A percentile compares a stretch with the other conserved stretches of the same genome.
Evolutionary conservation across 2,113 vertebrate species (phyloP).

Genomic region (Leptobrachium ailaonicum): DNA sequence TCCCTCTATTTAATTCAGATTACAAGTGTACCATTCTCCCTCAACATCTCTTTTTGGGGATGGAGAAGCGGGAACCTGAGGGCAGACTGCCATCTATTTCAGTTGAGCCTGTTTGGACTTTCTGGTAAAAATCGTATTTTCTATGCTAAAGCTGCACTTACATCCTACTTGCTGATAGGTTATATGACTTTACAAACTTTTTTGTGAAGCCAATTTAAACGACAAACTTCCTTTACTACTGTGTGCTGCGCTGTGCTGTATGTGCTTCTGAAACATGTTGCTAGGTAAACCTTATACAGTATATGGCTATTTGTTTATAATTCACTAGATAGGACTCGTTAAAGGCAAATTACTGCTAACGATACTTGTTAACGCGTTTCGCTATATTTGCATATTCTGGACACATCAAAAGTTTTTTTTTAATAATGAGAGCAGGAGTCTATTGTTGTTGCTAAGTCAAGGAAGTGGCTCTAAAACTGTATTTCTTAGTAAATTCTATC

Average conservation of each 20-base stretch:
- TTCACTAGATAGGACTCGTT: slow-evolving; percentile 71
- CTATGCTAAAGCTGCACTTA: slow-evolving; percentile 66
- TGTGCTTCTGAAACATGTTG: slow-evolving; percentile 67
- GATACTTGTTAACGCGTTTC: slow-evolving; percentile 60
- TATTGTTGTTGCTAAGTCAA: slow-evolving; percentile 57
- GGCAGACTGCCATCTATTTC: slow-evolving; percentile 61
- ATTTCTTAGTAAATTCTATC: slow-evolving; percentile 17
- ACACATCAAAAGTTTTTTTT: slow-evolving; percentile 59
- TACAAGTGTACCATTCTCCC: slow-evolving; percentile 70
- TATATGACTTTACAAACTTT: slow-evolving; percentile 59
- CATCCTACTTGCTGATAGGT: slow-evolving; percentile 63
- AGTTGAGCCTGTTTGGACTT: slow-evolving; percentile 57
- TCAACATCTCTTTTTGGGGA: slow-evolving; percentile 62
- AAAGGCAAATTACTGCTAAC: slow-evolving; percentile 65
- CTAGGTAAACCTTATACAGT: slow-evolving; percentile 70
- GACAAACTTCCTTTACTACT: slow-evolving; percentile 56
- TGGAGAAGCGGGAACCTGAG: slow-evolving; percentile 62
- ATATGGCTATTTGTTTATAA: slow-evolving; percentile 69
- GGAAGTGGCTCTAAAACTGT: slow-evolving; percentile 59
- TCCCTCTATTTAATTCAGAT: slow-evolving; percentile 77
- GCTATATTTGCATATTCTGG: slow-evolving; percentile 77
- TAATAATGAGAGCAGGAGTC: slow-evolving; percentile 56
- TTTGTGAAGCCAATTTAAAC: slow-evolving; percentile 63
- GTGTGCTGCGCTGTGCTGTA: slow-evolving; percentile 56
- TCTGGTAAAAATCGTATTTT: slow-evolving; percentile 66